These are phyloP conservation scores for Dolichallabes microphthalmus DNA, from an alignment of 2,113 vertebrate species.

Conservation along the genomic window DNA sequence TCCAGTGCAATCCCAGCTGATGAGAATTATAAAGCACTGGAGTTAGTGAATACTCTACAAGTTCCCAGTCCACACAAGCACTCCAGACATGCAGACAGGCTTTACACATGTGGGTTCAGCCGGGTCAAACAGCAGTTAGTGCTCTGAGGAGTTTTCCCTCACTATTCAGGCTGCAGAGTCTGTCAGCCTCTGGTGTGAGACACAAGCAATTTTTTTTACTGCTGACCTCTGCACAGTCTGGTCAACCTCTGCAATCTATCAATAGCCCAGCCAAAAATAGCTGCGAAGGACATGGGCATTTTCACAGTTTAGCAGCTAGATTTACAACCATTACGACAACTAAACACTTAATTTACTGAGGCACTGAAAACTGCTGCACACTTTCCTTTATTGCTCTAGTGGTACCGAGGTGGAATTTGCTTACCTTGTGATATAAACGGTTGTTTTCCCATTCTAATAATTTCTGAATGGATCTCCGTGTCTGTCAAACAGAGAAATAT, in stretches of 20 bases:
- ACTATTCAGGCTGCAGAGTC: slow-evolving; percentile 56
- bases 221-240: slow-evolving; percentile 64
- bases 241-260: slow-evolving; percentile 50
- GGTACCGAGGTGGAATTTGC: slow-evolving; percentile 13
- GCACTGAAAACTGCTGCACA: slow-evolving; percentile 24
- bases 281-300: slow-evolving; percentile 52
- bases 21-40: slow-evolving; percentile 56
- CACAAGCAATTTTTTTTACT: slow-evolving; percentile 70
- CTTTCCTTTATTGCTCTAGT: background rate
- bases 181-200: slow-evolving; percentile 71
- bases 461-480: slow-evolving; percentile 96
- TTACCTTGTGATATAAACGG: slow-evolving; percentile 97
- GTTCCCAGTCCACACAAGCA: slow-evolving; percentile 40
- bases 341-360: slow-evolving; percentile 48
- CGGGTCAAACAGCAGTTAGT: slow-evolving; percentile 71
- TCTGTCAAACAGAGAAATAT: slow-evolving; percentile 73
- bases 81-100: slow-evolving; percentile 55
- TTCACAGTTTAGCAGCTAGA: slow-evolving; percentile 59
- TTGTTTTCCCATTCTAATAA: slow-evolving; percentile 99
- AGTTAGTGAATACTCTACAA: slow-evolving; percentile 49
- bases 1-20: slow-evolving; percentile 98
- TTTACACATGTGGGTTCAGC: slow-evolving; percentile 46
- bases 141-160: slow-evolving; percentile 70
- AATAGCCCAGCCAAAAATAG: slow-evolving; percentile 57
- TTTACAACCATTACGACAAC: slow-evolving; percentile 56